Conservation (phyloP, 2,888 invertebrate genomes). For the Orgyia antiqua region DNA sequence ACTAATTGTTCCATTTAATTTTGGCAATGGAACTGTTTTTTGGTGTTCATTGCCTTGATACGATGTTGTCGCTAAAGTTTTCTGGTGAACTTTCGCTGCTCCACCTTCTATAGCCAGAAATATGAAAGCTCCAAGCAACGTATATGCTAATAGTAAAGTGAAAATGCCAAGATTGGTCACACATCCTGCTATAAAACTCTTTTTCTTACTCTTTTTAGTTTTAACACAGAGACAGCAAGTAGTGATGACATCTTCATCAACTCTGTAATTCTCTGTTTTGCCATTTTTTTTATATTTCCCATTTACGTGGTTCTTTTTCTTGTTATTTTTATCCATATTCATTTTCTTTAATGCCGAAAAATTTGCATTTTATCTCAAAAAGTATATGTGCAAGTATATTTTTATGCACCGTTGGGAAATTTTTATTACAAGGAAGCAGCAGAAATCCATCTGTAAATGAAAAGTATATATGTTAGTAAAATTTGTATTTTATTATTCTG, state of each 20-base stretch:
- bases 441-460: slow-evolving; percentile 38
- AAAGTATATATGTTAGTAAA: slow-evolving; percentile 16
- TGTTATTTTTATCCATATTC: slow-evolving; percentile 64
- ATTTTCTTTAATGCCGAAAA: slow-evolving; percentile 20
- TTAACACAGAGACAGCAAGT: slow-evolving; percentile 72
- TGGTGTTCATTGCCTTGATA: slow-evolving; percentile 59
- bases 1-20: slow-evolving; percentile 56
- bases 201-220: slow-evolving; percentile 69
- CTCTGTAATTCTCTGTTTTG: slow-evolving; percentile 53
- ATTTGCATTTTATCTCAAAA: slow-evolving; percentile 13
- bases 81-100: slow-evolving; percentile 70
- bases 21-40: slow-evolving; percentile 49
- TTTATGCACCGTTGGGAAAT: slow-evolving; percentile 14
- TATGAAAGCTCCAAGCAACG: slow-evolving; percentile 85
- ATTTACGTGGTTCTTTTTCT: slow-evolving; percentile 65
- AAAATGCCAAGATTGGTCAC: slow-evolving; percentile 91
- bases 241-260: slow-evolving; percentile 58
- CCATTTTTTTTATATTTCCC: slow-evolving; percentile 69
- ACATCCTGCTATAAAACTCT: slow-evolving; percentile 80
- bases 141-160: slow-evolving; percentile 87
- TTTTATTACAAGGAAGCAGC: slow-evolving; percentile 13
- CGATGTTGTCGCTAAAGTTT: slow-evolving; percentile 68
- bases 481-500: slow-evolving; percentile 18
- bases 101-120: slow-evolving; percentile 90
- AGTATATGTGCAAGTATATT: slow-evolving; percentile 12